phyloP scores from a whole-genome alignment of 2,888 invertebrate species.

The Lagria hirta region DNA sequence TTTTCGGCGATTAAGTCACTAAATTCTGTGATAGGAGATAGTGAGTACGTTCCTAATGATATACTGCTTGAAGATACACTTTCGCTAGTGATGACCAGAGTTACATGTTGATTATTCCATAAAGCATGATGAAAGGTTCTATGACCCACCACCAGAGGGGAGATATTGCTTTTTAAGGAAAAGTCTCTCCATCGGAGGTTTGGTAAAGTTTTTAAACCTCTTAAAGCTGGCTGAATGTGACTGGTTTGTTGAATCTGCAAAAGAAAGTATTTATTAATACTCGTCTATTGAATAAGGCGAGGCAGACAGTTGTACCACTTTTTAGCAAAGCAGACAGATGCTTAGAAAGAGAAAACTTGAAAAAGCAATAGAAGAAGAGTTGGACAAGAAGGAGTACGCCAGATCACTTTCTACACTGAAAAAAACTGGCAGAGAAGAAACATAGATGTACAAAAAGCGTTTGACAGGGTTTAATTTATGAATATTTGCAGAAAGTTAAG shows the following conservation, averaged over 20 bases:
- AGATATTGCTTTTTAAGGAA: conserved; percentile 53
- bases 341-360: no score
- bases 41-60: conserved; percentile 63
- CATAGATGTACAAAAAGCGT: no score
- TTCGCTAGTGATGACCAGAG: conserved; percentile 67
- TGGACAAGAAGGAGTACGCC: no score
- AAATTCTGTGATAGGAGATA: conserved; percentile 78
- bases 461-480: no score
- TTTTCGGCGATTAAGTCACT: conserved; percentile 74
- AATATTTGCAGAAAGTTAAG: no score
- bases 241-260: conserved; percentile 69
- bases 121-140: conserved; percentile 74
- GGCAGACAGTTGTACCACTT: no score
- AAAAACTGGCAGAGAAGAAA: no score
- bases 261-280: conserved; percentile 10
- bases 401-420: no score
- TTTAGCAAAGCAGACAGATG: conserved; percentile 1
- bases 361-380: no score
- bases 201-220: conserved; percentile 71
- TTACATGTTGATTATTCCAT: conserved; percentile 73
- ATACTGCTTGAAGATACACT: conserved; percentile 58
- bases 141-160: conserved; percentile 64
- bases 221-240: conserved; percentile 66
- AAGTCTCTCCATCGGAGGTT: conserved; percentile 77
- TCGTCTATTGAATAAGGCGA: not conserved